These are phyloP conservation scores for Xestia sexstrigata DNA, from an alignment of 2,888 invertebrate species.

Conservation along the genomic window DNA sequence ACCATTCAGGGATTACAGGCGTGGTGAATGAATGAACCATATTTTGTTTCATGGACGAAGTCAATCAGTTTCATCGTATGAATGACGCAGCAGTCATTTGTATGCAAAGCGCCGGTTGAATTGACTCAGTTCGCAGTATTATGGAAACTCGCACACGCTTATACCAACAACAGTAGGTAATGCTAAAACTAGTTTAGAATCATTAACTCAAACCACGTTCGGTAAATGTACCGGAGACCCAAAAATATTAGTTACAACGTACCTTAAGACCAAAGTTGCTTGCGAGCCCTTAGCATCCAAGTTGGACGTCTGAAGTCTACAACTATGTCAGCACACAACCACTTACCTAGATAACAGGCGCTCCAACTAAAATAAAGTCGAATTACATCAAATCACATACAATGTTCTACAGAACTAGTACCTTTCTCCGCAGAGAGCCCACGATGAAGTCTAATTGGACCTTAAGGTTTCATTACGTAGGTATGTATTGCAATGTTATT, in stretches of 20 bases:
- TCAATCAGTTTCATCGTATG: constrained; percentile 29
- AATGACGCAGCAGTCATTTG: constrained; percentile 8
- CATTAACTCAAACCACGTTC: not conserved
- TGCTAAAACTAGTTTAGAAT: not conserved
- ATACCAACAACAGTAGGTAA: not conserved
- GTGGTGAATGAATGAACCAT: too few relatives aligned
- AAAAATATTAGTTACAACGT: not conserved
- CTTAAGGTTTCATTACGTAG: constrained; percentile 38
- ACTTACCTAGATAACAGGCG: constrained; percentile 39
- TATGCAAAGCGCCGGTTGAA: constrained; percentile 21
- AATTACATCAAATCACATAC: constrained; percentile 54
- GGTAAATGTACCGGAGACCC: not conserved
- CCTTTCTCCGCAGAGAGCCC: constrained; percentile 30
- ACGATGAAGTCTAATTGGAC: constrained; percentile 43
- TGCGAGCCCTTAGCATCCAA: constrained; percentile 3
- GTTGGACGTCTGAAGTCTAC: constrained; percentile 21
- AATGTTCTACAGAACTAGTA: constrained; percentile 42
- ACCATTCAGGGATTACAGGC: too few relatives aligned
- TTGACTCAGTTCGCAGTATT: constrained; percentile 18
- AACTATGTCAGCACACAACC: constrained; percentile 39
- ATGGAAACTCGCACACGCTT: constrained; percentile 3
- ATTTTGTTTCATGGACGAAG: not conserved
- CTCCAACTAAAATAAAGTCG: constrained; percentile 50
- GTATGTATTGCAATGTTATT: constrained; percentile 27
- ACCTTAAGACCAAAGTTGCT: constrained; percentile 6